Evolutionary conservation across 2,888 invertebrate genomes (phyloP).

Genomic region (Xanthorhoe spadicearia): DNA sequence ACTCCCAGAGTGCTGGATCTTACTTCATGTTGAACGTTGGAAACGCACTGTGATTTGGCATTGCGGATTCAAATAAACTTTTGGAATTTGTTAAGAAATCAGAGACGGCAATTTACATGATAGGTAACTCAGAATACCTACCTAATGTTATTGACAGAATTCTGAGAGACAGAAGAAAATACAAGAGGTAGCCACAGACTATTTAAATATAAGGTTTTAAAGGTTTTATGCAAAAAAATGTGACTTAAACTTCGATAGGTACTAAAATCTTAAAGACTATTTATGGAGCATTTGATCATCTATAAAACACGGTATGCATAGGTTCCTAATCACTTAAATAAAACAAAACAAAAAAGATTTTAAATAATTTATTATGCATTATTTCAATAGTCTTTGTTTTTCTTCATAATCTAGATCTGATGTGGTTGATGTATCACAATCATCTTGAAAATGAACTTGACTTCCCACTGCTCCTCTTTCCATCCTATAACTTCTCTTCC

Average conservation of each 20-base stretch:
- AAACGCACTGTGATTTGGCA: background rate
- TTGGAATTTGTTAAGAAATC: background rate
- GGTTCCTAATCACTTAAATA: no score
- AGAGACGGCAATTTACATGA: background rate
- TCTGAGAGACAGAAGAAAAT: background rate
- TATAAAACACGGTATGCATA: no score
- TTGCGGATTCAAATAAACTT: background rate
- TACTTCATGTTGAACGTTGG: background rate
- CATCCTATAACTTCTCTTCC: conserved; percentile 60
- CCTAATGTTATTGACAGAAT: background rate
- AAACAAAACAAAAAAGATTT: background rate
- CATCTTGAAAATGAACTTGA: conserved; percentile 29
- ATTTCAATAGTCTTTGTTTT: conserved; percentile 30
- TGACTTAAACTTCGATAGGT: no score
- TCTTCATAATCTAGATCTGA: conserved; percentile 30
- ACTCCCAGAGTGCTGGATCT: background rate
- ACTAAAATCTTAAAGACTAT: no score
- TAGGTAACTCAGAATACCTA: no score
- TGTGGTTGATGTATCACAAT: conserved; percentile 34
- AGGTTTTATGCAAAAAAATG: background rate
- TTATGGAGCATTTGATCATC: no score
- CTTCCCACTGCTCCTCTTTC: conserved; percentile 44
- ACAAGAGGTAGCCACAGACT: background rate
- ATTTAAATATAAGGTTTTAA: background rate
- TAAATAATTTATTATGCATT: conserved; percentile 1